Conservation (phyloP, 2,113 vertebrate species). For the Megaleporinus macrocephalus region DNA sequence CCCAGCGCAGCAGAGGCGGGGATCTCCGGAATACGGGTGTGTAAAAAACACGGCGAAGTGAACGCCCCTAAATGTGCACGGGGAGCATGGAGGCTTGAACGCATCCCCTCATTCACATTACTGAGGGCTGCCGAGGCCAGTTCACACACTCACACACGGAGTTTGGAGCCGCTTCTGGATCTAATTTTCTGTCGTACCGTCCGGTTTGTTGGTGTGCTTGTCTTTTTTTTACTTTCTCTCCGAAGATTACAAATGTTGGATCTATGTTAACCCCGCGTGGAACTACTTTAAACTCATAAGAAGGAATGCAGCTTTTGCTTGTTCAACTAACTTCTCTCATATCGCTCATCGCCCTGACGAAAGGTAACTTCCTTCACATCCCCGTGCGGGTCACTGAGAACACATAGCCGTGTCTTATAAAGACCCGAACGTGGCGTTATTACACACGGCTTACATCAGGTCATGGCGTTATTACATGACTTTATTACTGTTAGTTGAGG, state of each 20-base stretch:
- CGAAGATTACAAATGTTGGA: slow-evolving; percentile 65
- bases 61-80: slow-evolving; percentile 66
- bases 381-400: background rate
- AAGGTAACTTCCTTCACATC: slow-evolving; percentile 67
- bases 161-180: slow-evolving; percentile 59
- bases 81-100: slow-evolving; percentile 61
- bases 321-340: slow-evolving; percentile 74
- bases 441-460: too few relatives aligned
- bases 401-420: too few relatives aligned
- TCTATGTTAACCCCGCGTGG: slow-evolving; percentile 78
- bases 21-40: background rate
- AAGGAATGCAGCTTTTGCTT: slow-evolving; percentile 80
- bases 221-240: slow-evolving; percentile 46
- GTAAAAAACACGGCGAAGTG: slow-evolving; percentile 37
- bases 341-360: slow-evolving; percentile 70
- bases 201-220: slow-evolving; percentile 38
- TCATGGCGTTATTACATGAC: too few relatives aligned
- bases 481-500: too few relatives aligned
- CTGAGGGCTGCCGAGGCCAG: slow-evolving; percentile 63
- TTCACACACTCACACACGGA: slow-evolving; percentile 59
- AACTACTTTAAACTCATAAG: slow-evolving; percentile 64
- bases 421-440: too few relatives aligned
- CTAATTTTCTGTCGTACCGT: slow-evolving; percentile 47
- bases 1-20: background rate
- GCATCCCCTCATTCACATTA: slow-evolving; percentile 67